Base-by-base conservation (phyloP, 2,113 vertebrate species). In the Glaucomys volans region DNA sequence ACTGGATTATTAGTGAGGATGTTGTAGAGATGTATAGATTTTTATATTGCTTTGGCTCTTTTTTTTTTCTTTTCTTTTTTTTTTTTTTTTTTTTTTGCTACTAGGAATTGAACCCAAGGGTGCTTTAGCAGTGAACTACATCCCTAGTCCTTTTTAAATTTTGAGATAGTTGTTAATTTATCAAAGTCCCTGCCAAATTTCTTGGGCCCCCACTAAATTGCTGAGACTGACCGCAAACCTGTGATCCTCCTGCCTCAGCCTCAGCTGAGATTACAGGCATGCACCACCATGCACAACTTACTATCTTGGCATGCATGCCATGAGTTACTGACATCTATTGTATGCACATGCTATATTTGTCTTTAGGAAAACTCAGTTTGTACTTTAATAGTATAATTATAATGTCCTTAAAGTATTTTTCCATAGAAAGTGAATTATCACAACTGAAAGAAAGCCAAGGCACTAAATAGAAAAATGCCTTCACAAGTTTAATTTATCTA, bases 381-480 rank as follows among this genome's bases (percentile, higher is more conserved):
- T 94, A 54, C 20, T 81, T 37, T 3, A 97, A 26, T 66, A 87
- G 28, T 72, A 0, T 64, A 71, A 24, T 80, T 90, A 37, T 20
- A 69, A 32, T 26, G 12, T 79, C 28, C 84, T 0, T 0, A 57
- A 84, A 37, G 8, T 79, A 79, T 59, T 77, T 87, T 37, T 26
- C 64, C 93, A 9, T 88, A 35, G 16, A 50, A 1, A 26, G 18
- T 87, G 35, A 88, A 47, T 75, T 75, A 92, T 95, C 75, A 72
- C 82, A 76, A 96, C 28, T 82, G 72, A 93, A 86, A 54, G 18
- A 77, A 87, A 81, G n/a, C 20, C 32, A 85, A 37, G 66, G 59
- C 32, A 92, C 72, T 82, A 90, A 47, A 74, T 47, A 80, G 81
- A 92, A 96, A 94, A 72, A 74, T 35, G 79, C 35, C 6, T 75